Evolutionary conservation across 2,888 invertebrate species (phyloP).

Genomic region (Zelleria hepariella): DNA sequence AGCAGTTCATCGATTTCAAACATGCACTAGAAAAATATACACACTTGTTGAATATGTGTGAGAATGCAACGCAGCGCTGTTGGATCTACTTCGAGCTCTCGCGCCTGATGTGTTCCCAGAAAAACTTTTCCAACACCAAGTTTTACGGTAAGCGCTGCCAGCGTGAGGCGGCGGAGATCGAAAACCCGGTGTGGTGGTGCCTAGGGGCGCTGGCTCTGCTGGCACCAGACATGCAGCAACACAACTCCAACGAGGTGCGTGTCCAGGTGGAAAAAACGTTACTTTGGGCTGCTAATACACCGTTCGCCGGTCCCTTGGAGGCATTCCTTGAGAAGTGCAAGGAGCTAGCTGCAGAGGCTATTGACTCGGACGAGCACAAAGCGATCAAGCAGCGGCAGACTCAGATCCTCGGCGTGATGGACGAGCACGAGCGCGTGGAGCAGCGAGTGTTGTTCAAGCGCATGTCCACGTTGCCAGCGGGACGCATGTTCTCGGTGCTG

Average conservation of each 20-base stretch:
- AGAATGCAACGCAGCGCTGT: constrained; percentile 59
- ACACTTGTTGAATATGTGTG: constrained; percentile 53
- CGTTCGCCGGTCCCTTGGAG: constrained; percentile 51
- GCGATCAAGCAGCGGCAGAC: constrained; percentile 45
- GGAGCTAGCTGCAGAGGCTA: constrained; percentile 46
- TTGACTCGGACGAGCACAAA: constrained; percentile 50
- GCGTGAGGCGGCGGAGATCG: constrained; percentile 48
- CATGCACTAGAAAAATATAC: constrained; percentile 46
- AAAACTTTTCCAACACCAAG: constrained; percentile 59
- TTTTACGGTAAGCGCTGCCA: constrained; percentile 62
- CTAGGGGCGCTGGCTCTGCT: constrained; percentile 56
- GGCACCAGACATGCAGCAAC: constrained; percentile 65
- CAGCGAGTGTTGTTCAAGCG: constrained; percentile 52
- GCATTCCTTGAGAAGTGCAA: constrained; percentile 52
- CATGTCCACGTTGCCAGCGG: constrained; percentile 50
- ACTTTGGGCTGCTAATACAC: constrained; percentile 51
- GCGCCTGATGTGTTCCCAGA: constrained; percentile 48
- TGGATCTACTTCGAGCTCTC: constrained; percentile 62
- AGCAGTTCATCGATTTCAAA: constrained; percentile 55
- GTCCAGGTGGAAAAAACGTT: constrained; percentile 56
- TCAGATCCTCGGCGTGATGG: constrained; percentile 46
- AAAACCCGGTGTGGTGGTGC: constrained; percentile 55
- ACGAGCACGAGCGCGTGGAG: constrained; percentile 39
- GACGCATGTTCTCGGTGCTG: constrained; percentile 50
- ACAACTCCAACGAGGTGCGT: constrained; percentile 57